A percentile compares a stretch with the other conserved stretches of the same genome.
Conservation (phyloP, 2,113 vertebrate genomes). For the Irena cyanogastra region DNA sequence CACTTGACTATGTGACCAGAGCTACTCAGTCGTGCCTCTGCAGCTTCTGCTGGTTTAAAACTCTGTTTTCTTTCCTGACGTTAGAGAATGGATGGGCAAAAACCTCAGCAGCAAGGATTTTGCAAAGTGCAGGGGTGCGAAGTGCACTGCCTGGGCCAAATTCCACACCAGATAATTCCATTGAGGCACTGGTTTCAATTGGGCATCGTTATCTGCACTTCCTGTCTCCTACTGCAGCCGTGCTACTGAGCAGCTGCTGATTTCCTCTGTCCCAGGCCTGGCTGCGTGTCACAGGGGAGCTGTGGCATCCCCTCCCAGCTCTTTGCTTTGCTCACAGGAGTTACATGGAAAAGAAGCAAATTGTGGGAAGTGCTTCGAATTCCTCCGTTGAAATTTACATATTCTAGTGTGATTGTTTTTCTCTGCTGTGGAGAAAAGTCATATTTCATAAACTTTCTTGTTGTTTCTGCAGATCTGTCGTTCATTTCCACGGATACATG, state of each 20-base stretch:
- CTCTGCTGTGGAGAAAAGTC: background rate
- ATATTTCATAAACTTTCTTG: background rate
- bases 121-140: background rate
- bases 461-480: constrained; percentile 16
- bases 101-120: background rate
- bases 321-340: background rate
- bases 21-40: background rate
- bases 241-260: constrained; percentile 43
- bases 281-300: background rate
- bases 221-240: background rate
- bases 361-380: background rate
- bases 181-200: background rate
- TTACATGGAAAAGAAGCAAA: background rate
- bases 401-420: background rate
- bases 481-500: constrained; percentile 43
- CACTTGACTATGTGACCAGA: background rate
- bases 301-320: background rate
- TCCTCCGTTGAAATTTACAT: background rate
- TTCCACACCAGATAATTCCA: constrained; percentile 65
- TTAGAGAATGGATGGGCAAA: background rate
- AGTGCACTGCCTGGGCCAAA: constrained; percentile 8
- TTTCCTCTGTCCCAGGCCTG: background rate
- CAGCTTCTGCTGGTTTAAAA: background rate
- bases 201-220: constrained; percentile 32
- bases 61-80: background rate